Evolutionary conservation across 2,113 vertebrate species (phyloP).

Genomic region (Petromus typicus): DNA sequence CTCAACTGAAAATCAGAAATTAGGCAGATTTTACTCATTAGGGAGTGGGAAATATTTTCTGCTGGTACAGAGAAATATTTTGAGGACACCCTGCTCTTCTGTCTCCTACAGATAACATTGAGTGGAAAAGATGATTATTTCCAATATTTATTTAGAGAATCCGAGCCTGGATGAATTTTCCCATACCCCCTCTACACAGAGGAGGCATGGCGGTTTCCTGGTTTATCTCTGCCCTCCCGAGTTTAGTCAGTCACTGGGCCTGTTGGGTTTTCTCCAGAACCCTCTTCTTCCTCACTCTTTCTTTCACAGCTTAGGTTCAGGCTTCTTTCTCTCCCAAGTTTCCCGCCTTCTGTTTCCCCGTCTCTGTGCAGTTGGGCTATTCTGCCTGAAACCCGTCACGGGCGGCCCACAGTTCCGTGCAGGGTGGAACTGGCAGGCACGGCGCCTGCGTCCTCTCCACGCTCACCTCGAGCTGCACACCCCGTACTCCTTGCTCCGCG

Average conservation of each 20-base stretch:
- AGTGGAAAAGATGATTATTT: background rate
- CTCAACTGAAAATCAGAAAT: background rate
- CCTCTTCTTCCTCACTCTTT: background rate
- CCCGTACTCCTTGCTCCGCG: background rate
- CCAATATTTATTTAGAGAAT: background rate
- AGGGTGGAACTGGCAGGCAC: background rate
- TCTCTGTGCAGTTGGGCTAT: background rate
- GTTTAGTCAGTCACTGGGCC: background rate
- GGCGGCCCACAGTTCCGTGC: background rate
- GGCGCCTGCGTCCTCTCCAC: background rate
- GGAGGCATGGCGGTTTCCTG: background rate
- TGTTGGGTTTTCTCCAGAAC: background rate
- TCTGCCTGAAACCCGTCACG: background rate
- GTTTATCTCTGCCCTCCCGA: background rate
- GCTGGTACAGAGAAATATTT: background rate
- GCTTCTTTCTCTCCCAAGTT: background rate
- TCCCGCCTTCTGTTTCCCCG: too few relatives aligned
- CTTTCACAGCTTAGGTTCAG: background rate
- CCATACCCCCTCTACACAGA: background rate
- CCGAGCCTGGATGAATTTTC: background rate
- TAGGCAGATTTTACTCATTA: background rate
- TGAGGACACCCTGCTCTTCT: background rate
- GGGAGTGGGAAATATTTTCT: background rate
- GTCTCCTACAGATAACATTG: background rate
- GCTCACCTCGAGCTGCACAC: too few relatives aligned